Conservation (phyloP, 2,797 vertebrate species). For the Siniperca undulata region DNA sequence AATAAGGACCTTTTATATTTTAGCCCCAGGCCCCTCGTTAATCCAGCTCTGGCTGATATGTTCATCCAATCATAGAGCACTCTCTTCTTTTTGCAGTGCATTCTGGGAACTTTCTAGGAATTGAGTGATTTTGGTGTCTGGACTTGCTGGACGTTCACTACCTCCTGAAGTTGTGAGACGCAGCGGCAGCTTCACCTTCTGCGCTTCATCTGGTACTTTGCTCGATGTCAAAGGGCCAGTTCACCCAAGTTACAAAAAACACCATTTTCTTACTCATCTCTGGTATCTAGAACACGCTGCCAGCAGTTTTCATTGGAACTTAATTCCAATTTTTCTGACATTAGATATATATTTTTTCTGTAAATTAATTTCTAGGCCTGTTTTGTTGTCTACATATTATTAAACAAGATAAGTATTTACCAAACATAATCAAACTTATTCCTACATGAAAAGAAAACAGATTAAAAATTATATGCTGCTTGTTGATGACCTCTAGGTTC, state of each 20-base stretch:
- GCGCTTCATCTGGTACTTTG: not conserved
- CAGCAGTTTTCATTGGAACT: not conserved
- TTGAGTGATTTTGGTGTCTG: not conserved
- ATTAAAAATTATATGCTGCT: not conserved
- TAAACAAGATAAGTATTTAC: not conserved
- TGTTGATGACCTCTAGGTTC: not conserved
- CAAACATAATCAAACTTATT: not conserved
- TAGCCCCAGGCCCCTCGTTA: not conserved
- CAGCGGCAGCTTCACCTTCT: slow-evolving; percentile 10
- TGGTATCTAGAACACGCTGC: not conserved
- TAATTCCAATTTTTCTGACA: not conserved
- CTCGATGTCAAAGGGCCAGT: not conserved
- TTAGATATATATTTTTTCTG: not conserved
- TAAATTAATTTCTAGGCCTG: not conserved
- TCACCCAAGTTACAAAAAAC: not conserved
- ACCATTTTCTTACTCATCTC: not conserved
- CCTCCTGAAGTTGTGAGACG: slow-evolving; percentile 8
- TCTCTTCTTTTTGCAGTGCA: slow-evolving; percentile 6
- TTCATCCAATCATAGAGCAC: not conserved
- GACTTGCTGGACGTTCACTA: not conserved
- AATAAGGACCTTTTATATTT: not conserved
- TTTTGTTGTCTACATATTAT: not conserved
- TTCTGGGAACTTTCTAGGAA: not conserved
- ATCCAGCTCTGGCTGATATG: not conserved
- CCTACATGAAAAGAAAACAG: not conserved